Evolutionary conservation across 2,888 invertebrate genomes (phyloP).

Genomic region (Geophilus truncorum): DNA sequence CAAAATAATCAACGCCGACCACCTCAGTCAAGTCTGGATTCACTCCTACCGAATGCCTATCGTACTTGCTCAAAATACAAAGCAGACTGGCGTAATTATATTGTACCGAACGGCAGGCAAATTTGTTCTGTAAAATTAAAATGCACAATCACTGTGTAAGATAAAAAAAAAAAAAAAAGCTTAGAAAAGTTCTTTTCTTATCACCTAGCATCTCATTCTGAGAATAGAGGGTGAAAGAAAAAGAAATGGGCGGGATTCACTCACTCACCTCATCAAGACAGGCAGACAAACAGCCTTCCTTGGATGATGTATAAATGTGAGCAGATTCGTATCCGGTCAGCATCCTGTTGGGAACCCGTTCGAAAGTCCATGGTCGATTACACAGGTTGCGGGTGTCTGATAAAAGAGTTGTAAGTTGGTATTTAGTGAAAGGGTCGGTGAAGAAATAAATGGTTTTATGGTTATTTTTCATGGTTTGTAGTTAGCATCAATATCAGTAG

Average conservation of each 20-base stretch:
- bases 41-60: conserved; percentile 78
- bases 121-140: conserved; percentile 63
- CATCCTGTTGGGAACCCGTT: conserved; percentile 86
- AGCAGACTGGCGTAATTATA: conserved; percentile 90
- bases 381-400: conserved; percentile 70
- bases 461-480: no score
- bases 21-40: conserved; percentile 87
- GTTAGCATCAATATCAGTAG: no score
- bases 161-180: not conserved
- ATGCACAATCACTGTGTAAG: not conserved
- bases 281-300: conserved; percentile 87
- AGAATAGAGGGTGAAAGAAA: not conserved
- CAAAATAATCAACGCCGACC: conserved; percentile 76
- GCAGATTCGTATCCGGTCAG: conserved; percentile 85
- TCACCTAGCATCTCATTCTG: not conserved
- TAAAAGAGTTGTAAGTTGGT: not conserved
- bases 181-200: not conserved
- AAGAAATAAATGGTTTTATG: no score
- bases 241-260: not conserved
- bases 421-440: not conserved
- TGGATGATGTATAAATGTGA: conserved; percentile 85
- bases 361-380: conserved; percentile 86
- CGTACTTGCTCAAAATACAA: conserved; percentile 84
- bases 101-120: conserved; percentile 84
- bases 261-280: conserved; percentile 76